Evolutionary conservation across 2,888 invertebrate species (phyloP).

Genomic region (Abscondita cerata): DNA sequence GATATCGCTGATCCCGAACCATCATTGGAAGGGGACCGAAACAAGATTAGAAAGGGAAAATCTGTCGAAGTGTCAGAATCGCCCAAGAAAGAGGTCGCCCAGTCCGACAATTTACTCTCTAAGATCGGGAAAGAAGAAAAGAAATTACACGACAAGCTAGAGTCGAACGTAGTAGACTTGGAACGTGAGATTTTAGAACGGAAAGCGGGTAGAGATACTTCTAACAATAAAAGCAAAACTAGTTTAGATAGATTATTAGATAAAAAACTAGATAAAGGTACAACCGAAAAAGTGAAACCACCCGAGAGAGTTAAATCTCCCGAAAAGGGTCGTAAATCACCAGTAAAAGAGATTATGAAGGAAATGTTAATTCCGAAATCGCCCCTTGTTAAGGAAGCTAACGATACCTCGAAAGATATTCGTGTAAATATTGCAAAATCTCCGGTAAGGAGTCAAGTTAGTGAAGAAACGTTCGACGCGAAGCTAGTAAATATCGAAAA

Average conservation of each 20-base stretch:
- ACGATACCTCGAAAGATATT: conserved; percentile 16
- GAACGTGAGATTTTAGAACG: conserved; percentile 58
- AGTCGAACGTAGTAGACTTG: conserved; percentile 45
- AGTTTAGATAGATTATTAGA: conserved; percentile 66
- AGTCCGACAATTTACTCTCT: conserved; percentile 68
- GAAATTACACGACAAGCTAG: conserved; percentile 59
- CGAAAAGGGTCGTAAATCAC: conserved; percentile 22
- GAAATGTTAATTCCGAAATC: not conserved
- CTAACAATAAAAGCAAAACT: conserved; percentile 56
- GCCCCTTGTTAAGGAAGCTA: conserved; percentile 35
- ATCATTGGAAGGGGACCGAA: conserved; percentile 55
- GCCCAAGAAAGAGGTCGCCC: conserved; percentile 48
- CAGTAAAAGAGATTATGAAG: not conserved
- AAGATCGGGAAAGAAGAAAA: conserved; percentile 69
- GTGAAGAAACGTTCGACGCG: conserved; percentile 45
- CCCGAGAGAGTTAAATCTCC: conserved; percentile 1
- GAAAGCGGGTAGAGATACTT: conserved; percentile 52
- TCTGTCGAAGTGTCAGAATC: conserved; percentile 52
- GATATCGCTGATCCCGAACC: conserved; percentile 68
- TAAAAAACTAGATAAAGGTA: conserved; percentile 44
- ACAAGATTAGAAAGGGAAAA: conserved; percentile 57
- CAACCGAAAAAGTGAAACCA: conserved; percentile 1
- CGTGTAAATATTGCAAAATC: conserved; percentile 20
- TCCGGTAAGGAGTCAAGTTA: conserved; percentile 41
- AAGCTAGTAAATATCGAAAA: conserved; percentile 46